Percentiles rank a stretch among this genome's conserved stretches.
Conservation (phyloP, 2,888 invertebrate species). For the Dynastes grantii region DNA sequence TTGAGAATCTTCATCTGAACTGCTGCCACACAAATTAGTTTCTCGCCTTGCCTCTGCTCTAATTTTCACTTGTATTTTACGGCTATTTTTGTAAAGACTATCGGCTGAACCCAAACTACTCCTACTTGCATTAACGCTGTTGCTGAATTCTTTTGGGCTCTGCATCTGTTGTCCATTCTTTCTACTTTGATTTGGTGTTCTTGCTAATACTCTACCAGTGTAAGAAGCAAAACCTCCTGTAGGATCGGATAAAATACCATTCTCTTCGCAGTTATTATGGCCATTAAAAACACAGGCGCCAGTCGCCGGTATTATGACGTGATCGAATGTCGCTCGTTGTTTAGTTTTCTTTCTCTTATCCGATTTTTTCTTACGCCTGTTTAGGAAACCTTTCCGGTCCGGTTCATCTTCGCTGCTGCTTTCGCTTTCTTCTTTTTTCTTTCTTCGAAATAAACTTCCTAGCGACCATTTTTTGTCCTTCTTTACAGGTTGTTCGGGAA, state of each 20-base stretch:
- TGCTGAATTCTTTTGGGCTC: constrained; percentile 32
- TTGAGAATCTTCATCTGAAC: constrained; percentile 82
- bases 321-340: constrained; percentile 77
- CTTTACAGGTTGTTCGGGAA: constrained; percentile 70
- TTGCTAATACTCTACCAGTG: constrained; percentile 59
- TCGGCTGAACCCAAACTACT: constrained; percentile 70
- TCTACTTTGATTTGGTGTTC: constrained; percentile 63
- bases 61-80: constrained; percentile 78
- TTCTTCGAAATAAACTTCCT: constrained; percentile 84
- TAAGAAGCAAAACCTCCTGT: constrained; percentile 66
- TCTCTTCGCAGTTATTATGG: constrained; percentile 67
- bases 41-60: constrained; percentile 77
- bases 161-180: constrained; percentile 65
- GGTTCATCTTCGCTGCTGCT: constrained; percentile 72
- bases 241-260: constrained; percentile 76
- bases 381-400: constrained; percentile 67
- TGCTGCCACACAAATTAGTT: constrained; percentile 75
- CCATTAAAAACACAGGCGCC: constrained; percentile 53
- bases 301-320: constrained; percentile 72
- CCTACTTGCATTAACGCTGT: constrained; percentile 44
- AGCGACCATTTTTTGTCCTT: constrained; percentile 86
- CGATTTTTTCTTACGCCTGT: constrained; percentile 68
- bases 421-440: constrained; percentile 79
- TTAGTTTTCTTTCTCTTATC: constrained; percentile 74
- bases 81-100: constrained; percentile 72